Evolutionary conservation across 1,140 invertebrate genomes (phyloP).

Genomic region (Lepidurus packardi): DNA sequence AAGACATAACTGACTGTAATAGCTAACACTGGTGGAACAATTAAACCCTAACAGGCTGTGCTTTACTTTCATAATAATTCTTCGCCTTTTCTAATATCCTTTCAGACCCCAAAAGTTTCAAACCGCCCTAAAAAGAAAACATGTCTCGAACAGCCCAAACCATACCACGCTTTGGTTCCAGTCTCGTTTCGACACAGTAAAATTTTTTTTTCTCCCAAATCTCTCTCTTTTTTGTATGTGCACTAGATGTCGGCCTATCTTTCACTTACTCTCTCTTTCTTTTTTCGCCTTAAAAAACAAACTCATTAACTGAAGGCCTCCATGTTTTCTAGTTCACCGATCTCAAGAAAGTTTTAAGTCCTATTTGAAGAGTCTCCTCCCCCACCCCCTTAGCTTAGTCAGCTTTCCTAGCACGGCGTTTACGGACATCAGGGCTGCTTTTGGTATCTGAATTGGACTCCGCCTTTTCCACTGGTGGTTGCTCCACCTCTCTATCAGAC

Average conservation of each 20-base stretch:
- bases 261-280: neutral
- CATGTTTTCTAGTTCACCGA: neutral
- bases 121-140: neutral
- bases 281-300: neutral
- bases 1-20: too few species aligned
- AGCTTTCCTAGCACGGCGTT: slow-evolving; percentile 30
- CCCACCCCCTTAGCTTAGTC: neutral
- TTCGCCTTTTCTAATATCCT: neutral
- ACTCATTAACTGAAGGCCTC: neutral
- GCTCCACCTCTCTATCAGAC: neutral
- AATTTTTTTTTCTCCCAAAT: neutral
- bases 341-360: neutral
- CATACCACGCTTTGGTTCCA: neutral
- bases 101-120: neutral
- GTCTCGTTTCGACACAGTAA: neutral
- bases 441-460: neutral
- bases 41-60: too few species aligned
- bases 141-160: neutral
- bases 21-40: too few species aligned
- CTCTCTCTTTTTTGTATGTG: neutral
- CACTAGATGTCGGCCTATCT: slow-evolving; percentile 7
- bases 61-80: too few species aligned
- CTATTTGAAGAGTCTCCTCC: too few species aligned
- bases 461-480: neutral
- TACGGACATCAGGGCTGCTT: slow-evolving; percentile 30